Evolutionary conservation across 2,888 invertebrate species (phyloP), one percentile per base, ranked within the genome.

Genomic region (Zygaena filipendulae): DNA sequence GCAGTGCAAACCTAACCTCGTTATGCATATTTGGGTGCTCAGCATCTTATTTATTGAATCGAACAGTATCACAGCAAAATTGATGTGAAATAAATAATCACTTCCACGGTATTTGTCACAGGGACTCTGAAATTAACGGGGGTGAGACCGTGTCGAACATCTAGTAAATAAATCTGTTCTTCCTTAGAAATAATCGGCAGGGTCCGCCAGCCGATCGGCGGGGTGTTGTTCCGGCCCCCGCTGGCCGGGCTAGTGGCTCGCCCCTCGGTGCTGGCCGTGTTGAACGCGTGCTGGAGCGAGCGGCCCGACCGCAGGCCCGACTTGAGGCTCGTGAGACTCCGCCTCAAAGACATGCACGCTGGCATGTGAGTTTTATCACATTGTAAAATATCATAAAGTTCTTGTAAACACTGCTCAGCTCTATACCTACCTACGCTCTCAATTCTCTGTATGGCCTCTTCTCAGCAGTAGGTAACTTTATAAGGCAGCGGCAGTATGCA

Each of bases 281-380:
- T 94, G 42, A 84, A 83, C 40, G 82, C 85, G 0, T 92, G 93
- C 53, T 95, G 94, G 93, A 84, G 88, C 40, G 92, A 93, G 61
- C 84, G 89, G 27, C 84, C 92, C 0, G 91, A 92, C 30, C 71
- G 82, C 20, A 63, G 92, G 25, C 94, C 94, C 0, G 94, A 93
- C 43, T 84, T 93, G 40, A 70, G 89, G 27, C 84, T 87, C 7
- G 89, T 93, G 5, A 79, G 91, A 27, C 79, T 89, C 2, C 81
- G 87, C 29, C 81, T 95, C 1, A 92, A 93, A 64, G 90, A 90
- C 47, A 87, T 95, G 85, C 90, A 91, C 52, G 83, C 86, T 19
- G 87, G 87, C 41, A 68, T 88, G 80, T 85, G 39, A 72, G 81
- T 64, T 32, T 8, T 9, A 16, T n/a, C n/a, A n/a, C n/a, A 16